Evolutionary conservation across 2,797 vertebrate genomes (phyloP).

Genomic region (Picus viridis): DNA sequence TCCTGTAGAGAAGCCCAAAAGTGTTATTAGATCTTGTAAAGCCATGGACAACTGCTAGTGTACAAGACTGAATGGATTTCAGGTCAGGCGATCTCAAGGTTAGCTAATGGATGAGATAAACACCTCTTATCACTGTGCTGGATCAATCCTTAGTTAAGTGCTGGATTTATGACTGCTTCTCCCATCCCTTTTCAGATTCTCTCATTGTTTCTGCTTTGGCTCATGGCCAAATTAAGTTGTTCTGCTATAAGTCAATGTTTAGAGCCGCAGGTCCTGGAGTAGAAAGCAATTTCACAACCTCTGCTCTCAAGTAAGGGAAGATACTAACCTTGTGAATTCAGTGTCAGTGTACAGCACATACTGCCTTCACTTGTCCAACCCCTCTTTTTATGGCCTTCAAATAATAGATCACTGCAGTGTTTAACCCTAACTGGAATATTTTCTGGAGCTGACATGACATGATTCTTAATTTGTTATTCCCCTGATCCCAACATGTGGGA

Average conservation of each 20-base stretch:
- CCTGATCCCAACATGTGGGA: not conserved
- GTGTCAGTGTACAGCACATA: not conserved
- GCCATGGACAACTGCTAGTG: not conserved
- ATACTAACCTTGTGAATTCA: not conserved
- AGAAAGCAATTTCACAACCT: slow-evolving; percentile 17
- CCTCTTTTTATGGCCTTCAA: not conserved
- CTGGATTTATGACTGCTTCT: slow-evolving; percentile 47
- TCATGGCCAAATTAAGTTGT: slow-evolving; percentile 15
- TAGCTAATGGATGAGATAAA: slow-evolving; percentile 29
- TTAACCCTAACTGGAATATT: not conserved
- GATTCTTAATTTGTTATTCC: not conserved
- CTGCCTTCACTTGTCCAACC: not conserved
- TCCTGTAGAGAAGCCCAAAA: not conserved
- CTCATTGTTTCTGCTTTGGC: slow-evolving; percentile 21
- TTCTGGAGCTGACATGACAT: not conserved
- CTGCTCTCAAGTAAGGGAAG: slow-evolving; percentile 34
- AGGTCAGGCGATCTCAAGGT: not conserved
- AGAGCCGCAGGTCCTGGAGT: not conserved
- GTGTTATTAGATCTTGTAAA: not conserved
- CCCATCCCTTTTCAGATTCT: slow-evolving; percentile 19
- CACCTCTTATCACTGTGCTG: slow-evolving; percentile 13
- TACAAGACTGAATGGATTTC: not conserved
- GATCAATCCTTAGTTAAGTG: slow-evolving; percentile 38
- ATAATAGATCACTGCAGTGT: not conserved
- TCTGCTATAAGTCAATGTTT: slow-evolving; percentile 33